Percentiles rank a stretch among this genome's conserved stretches.
These are phyloP conservation scores for Eubucco bourcierii DNA, from an alignment of 2,113 vertebrate genomes.

Conservation along the genomic window DNA sequence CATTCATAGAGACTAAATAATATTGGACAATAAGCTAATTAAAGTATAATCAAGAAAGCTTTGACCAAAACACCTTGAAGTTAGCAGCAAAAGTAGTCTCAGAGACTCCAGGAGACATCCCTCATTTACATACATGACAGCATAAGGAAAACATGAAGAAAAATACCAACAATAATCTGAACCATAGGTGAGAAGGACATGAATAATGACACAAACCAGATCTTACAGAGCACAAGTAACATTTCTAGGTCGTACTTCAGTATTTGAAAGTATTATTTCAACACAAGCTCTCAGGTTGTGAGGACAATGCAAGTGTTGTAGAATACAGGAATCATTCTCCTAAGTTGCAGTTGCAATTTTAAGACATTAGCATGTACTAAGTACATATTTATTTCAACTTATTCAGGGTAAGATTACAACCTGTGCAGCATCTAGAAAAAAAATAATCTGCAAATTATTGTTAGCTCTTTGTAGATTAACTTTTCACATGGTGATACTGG, in stretches of 20 bases:
- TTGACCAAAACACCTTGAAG: neutral
- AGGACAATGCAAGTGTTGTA: neutral
- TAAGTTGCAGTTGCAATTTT: neutral
- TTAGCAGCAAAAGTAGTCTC: neutral
- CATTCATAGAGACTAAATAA: neutral
- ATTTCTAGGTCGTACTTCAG: neutral
- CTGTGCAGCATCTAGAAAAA: neutral
- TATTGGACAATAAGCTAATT: rapidly evolving
- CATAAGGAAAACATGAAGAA: neutral
- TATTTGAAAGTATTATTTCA: neutral
- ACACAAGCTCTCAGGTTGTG: neutral
- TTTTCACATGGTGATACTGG: neutral
- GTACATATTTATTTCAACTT: neutral
- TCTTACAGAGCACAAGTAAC: neutral
- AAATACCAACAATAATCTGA: neutral
- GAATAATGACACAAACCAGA: neutral
- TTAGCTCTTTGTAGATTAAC: neutral
- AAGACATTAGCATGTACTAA: neutral
- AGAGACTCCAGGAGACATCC: neutral
- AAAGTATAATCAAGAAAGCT: neutral
- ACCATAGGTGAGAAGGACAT: neutral
- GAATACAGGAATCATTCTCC: neutral
- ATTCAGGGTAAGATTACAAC: neutral
- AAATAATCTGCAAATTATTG: neutral
- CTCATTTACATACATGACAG: neutral